Evolutionary conservation across 2,888 invertebrate species (phyloP).

Genomic region (Eupithecia vulgata): DNA sequence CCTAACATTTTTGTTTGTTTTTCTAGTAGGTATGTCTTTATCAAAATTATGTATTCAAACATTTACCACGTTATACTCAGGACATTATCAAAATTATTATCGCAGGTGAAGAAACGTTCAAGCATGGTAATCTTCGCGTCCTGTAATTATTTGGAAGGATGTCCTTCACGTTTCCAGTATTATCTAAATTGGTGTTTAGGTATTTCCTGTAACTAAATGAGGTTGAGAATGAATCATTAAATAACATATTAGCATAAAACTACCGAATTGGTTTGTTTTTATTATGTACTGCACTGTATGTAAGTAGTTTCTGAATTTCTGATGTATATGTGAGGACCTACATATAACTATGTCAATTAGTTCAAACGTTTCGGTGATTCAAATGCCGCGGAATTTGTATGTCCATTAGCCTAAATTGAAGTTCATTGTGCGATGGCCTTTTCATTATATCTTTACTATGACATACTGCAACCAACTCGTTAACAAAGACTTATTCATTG

Average conservation of each 20-base stretch:
- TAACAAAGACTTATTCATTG: conserved; percentile 51
- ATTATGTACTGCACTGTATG: no score
- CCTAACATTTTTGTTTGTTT: not conserved
- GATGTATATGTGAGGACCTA: not conserved
- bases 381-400: conserved; percentile 58
- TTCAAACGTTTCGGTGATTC: conserved; percentile 39
- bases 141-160: not conserved
- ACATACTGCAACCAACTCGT: conserved; percentile 58
- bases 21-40: not conserved
- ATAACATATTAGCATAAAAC: not conserved
- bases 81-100: not conserved
- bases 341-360: not conserved
- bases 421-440: conserved; percentile 62
- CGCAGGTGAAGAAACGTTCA: not conserved
- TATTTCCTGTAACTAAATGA: not conserved
- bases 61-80: not conserved
- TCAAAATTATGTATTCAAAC: not conserved
- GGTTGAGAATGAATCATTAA: not conserved
- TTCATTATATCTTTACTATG: conserved; percentile 63
- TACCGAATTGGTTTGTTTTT: not conserved
- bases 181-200: not conserved
- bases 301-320: not conserved
- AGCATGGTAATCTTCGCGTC: not conserved
- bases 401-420: conserved; percentile 72
- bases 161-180: not conserved